Percentiles rank a stretch among this genome's conserved stretches.
Conservation (phyloP, 2,113 vertebrate species). For the Passer montanus region DNA sequence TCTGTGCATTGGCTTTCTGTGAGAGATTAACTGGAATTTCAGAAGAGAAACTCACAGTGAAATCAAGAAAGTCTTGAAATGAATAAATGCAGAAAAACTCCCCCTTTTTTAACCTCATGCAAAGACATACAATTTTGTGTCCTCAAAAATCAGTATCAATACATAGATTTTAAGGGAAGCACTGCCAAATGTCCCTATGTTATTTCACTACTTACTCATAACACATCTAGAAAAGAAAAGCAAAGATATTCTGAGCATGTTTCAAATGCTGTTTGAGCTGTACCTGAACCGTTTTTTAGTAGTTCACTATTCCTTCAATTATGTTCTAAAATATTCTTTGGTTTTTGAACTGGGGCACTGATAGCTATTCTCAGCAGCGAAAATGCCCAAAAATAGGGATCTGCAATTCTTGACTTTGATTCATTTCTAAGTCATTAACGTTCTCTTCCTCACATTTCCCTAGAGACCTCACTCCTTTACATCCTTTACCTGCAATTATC, state of each 20-base stretch:
- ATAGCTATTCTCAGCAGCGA: background rate
- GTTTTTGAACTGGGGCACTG: background rate
- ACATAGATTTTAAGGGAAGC: background rate
- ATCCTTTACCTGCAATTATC: background rate
- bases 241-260: background rate
- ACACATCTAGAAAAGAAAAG: background rate
- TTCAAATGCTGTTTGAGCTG: background rate
- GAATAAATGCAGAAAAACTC: background rate
- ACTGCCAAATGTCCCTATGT: background rate
- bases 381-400: background rate
- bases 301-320: background rate
- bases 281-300: background rate
- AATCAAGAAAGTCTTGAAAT: background rate
- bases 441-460: background rate
- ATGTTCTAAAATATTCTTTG: background rate
- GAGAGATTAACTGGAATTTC: background rate
- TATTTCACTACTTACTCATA: background rate
- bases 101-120: background rate
- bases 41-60: background rate
- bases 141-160: background rate
- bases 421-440: background rate
- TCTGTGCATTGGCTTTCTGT: background rate
- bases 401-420: background rate
- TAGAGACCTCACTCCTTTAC: background rate
- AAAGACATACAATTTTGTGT: background rate